Evolutionary conservation across 2,797 vertebrate genomes (phyloP).

Genomic region (Moxostoma hubbsi): DNA sequence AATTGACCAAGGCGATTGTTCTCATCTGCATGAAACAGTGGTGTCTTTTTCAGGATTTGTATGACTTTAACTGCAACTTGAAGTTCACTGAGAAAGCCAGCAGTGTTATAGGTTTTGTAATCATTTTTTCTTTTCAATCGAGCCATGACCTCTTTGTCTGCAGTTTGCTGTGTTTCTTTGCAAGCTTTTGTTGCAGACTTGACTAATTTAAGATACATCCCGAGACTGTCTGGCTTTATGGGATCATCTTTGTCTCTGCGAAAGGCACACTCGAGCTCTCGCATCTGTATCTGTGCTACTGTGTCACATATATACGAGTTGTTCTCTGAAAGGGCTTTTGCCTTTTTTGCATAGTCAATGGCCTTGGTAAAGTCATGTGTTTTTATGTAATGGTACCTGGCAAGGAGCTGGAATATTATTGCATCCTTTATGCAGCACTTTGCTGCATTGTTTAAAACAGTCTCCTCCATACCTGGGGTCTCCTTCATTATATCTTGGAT

Average conservation of each 20-base stretch:
- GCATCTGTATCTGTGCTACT: constrained; percentile 71
- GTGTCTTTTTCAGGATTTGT: constrained; percentile 62
- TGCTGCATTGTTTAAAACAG: constrained; percentile 67
- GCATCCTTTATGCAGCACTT: constrained; percentile 64
- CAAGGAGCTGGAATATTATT: constrained; percentile 69
- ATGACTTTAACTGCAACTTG: constrained; percentile 65
- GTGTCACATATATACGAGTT: constrained; percentile 75
- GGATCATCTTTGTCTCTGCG: constrained; percentile 48
- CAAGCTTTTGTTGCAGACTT: constrained; percentile 67
- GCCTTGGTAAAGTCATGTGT: constrained; percentile 65
- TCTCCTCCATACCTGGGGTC: constrained; percentile 64
- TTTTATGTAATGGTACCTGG: constrained; percentile 72
- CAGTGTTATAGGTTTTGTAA: constrained; percentile 63
- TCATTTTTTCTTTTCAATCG: constrained; percentile 35
- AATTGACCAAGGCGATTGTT: constrained; percentile 61
- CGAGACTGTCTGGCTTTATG: constrained; percentile 49
- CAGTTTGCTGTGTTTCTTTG: constrained; percentile 67
- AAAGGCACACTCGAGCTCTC: constrained; percentile 63
- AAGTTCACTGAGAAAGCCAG: constrained; percentile 70
- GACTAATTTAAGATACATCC: constrained; percentile 62
- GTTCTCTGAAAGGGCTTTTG: constrained; percentile 61
- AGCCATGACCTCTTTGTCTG: constrained; percentile 60
- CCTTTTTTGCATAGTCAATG: constrained; percentile 58
- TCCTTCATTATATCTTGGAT: constrained; percentile 67
- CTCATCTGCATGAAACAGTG: constrained; percentile 56